These are phyloP conservation scores for Peromyscus californicus DNA, from an alignment of 2,113 vertebrate genomes.

Conservation along the genomic window DNA sequence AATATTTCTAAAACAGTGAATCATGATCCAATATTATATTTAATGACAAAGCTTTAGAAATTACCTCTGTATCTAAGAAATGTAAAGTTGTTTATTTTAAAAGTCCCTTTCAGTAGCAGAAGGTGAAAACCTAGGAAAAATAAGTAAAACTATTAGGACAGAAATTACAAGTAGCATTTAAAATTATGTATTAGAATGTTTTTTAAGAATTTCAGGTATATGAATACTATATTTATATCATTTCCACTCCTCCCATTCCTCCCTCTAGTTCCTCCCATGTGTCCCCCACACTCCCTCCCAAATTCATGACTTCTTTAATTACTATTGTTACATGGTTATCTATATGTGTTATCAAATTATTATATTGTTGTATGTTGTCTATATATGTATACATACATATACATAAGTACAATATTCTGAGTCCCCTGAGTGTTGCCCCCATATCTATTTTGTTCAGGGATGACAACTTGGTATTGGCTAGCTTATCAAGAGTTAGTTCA, in stretches of 20 bases:
- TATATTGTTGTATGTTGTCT: background rate
- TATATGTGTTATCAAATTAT: background rate
- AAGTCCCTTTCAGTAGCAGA: constrained; percentile 24
- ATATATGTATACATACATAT: background rate
- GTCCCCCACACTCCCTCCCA: background rate
- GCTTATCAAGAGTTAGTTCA: background rate
- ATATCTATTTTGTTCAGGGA: background rate
- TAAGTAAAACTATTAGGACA: background rate
- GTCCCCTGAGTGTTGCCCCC: background rate
- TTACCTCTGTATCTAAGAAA: background rate
- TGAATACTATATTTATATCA: background rate
- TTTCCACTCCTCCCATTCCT: background rate
- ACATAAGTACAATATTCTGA: background rate
- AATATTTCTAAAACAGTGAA: background rate
- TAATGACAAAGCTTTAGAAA: background rate
- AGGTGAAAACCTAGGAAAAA: background rate
- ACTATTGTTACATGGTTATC: background rate
- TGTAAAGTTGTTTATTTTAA: background rate
- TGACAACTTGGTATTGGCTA: background rate
- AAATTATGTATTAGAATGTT: constrained; percentile 8
- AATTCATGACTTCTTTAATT: background rate
- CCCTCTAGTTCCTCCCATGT: background rate
- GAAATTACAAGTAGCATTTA: constrained; percentile 8
- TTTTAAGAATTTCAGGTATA: background rate
- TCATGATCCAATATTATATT: background rate